phyloP scores from a whole-genome alignment of 1,140 invertebrate species.

The Caenorhabditis brenneri region DNA sequence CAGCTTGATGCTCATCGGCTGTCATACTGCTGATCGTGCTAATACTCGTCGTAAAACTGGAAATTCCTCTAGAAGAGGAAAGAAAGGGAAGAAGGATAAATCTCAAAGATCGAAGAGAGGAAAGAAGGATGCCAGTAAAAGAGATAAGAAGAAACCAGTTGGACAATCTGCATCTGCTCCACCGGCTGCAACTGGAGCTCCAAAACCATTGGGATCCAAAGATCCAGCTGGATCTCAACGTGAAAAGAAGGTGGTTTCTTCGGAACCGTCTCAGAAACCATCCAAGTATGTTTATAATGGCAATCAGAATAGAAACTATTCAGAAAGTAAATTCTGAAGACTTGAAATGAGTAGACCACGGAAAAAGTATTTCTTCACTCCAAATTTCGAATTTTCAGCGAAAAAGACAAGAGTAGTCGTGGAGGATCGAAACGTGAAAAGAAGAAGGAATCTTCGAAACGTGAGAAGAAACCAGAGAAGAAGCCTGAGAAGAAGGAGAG shows the following conservation, averaged over 20 bases:
- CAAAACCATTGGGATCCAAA: neutral
- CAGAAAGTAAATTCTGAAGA: too few relatives aligned
- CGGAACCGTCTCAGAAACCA: neutral
- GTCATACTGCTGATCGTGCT: neutral
- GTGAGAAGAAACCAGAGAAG: neutral
- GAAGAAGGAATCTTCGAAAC: neutral
- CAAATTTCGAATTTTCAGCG: neutral
- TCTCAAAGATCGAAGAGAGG: neutral
- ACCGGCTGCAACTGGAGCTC: neutral
- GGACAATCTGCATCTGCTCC: neutral
- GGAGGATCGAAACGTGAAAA: neutral
- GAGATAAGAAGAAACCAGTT: neutral
- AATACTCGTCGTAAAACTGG: neutral
- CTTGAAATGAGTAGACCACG: too few relatives aligned
- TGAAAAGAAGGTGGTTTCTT: neutral
- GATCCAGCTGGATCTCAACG: neutral
- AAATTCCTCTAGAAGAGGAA: neutral
- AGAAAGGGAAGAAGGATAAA: neutral
- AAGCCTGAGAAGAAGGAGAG: neutral
- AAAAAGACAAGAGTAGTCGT: neutral
- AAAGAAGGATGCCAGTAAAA: neutral
- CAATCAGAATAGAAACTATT: too few relatives aligned
- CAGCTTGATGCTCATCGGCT: neutral
- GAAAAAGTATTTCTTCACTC: too few relatives aligned
- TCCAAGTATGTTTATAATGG: neutral